phyloP scores from a whole-genome alignment of 1,140 invertebrate species.

The Aporrectodea caliginosa region DNA sequence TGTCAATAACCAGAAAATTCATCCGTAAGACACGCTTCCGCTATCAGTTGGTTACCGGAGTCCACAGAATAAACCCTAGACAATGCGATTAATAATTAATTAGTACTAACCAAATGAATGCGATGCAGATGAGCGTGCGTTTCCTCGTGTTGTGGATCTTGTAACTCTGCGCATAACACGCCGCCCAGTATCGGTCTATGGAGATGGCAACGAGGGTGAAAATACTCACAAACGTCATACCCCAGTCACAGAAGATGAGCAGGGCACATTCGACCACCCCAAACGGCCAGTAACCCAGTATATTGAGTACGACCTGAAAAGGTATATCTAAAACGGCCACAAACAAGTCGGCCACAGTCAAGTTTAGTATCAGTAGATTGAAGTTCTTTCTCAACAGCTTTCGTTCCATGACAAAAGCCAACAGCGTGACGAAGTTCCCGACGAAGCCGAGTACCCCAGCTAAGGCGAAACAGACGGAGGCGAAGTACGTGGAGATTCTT shows the following conservation, averaged over 20 bases:
- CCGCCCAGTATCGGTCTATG: slow-evolving; percentile 15
- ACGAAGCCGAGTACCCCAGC: too few species aligned
- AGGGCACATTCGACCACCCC: background rate
- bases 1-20: too few species aligned
- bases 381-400: background rate
- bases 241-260: background rate
- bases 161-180: background rate
- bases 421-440: background rate
- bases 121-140: background rate
- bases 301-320: background rate
- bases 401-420: background rate
- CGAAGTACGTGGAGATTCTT: too few species aligned
- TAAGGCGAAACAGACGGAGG: too few species aligned
- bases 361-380: background rate
- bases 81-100: too few species aligned
- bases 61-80: too few species aligned
- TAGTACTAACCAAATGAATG: slow-evolving; percentile 7
- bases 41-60: too few species aligned
- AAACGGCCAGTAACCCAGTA: background rate
- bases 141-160: background rate
- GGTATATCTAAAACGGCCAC: background rate
- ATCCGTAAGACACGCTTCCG: too few species aligned
- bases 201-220: slow-evolving; percentile 4
- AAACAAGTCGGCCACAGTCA: background rate
- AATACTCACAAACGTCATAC: slow-evolving; percentile 8